Evolutionary conservation across 2,888 invertebrate species (phyloP), one percentile per base, ranked within the genome.

Genomic region (Orchestes rusci): DNA sequence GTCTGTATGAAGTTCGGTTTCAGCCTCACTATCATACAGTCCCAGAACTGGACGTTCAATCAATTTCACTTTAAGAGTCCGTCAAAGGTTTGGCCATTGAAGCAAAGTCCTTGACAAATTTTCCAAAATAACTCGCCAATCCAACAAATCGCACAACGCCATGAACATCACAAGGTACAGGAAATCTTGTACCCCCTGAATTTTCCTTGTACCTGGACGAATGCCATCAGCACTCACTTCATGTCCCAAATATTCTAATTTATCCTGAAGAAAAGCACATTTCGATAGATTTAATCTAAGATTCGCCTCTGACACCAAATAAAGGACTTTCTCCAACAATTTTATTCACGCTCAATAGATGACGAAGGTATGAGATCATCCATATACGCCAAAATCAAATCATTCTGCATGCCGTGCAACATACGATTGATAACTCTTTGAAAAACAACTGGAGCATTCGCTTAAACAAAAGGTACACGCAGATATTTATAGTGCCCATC

Each of bases 331-430:
- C 8, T 23, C 23, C 8, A 23, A 23, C 23, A 23, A 23, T 10
- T 5, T 10, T 10, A 36, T 2, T 35, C 45, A 10, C 19, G 32
- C 16, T 28, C 31, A n/a, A 30, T 36, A 12, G 36, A 18, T 18
- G 20, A 10, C 10, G 48, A 50, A 40, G 47, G 47, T 15, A 54
- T 44, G n/a, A 23, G 23, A 23, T 23, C 23, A 23, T 23, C 23
- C 23, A 23, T 23, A 10, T 23, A 23, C 23, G 23, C 23, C 23
- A 23, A 23, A 5, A 23, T 10, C 5, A 23, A 10, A 23, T 23
- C 23, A 23, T 23, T 23, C 23, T 23, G 23, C 23, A 23, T 23
- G 23, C 23, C 23, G 7, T 23, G 5, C 23, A 23, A 10, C 23
- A 23, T 23, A 7, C 23, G 23, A 23, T 23, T 23, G 5, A 23